A percentile compares a stretch with the other conserved stretches of the same genome.
Conservation (phyloP, 2,797 vertebrate genomes). For the Esox lucius region DNA sequence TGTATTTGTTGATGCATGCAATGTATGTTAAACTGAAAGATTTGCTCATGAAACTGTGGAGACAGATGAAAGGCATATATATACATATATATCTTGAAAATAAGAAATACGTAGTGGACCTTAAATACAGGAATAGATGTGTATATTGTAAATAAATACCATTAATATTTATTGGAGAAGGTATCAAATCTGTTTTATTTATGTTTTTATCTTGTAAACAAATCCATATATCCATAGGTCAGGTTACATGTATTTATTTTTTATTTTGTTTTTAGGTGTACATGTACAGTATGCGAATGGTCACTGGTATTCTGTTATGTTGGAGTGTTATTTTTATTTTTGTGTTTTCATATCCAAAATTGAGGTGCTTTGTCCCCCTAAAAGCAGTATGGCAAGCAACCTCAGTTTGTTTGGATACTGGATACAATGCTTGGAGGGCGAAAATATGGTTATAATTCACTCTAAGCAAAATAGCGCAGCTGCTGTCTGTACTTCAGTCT, state of each 20-base stretch:
- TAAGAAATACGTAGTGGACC: conserved; percentile 46
- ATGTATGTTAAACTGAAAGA: conserved; percentile 34
- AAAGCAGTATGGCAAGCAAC: conserved; percentile 31
- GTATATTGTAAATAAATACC: conserved; percentile 92
- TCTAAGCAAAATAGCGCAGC: conserved; percentile 42
- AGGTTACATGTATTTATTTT: conserved; percentile 74
- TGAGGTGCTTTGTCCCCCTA: conserved; percentile 17
- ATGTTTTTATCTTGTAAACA: conserved; percentile 71
- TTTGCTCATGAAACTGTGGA: conserved; percentile 26
- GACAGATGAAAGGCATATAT: conserved; percentile 27
- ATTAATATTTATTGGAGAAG: conserved; percentile 93
- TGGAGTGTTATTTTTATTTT: conserved; percentile 21
- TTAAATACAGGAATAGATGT: conserved; percentile 75
- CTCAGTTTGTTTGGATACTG: conserved; percentile 49
- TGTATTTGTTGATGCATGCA: conserved; percentile 43
- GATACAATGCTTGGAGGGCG: conserved; percentile 37
- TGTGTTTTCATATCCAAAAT: neutral
- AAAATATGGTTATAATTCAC: conserved; percentile 46
- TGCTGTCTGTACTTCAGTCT: conserved; percentile 40
- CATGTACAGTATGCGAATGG: conserved; percentile 37
- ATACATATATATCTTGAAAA: conserved; percentile 43
- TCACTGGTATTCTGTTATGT: conserved; percentile 36
- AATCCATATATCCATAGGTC: conserved; percentile 66
- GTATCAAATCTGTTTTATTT: conserved; percentile 77
- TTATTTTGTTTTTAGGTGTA: conserved; percentile 51